Conservation (phyloP, 2,113 vertebrate genomes). For the Paralichthys olivaceus region DNA sequence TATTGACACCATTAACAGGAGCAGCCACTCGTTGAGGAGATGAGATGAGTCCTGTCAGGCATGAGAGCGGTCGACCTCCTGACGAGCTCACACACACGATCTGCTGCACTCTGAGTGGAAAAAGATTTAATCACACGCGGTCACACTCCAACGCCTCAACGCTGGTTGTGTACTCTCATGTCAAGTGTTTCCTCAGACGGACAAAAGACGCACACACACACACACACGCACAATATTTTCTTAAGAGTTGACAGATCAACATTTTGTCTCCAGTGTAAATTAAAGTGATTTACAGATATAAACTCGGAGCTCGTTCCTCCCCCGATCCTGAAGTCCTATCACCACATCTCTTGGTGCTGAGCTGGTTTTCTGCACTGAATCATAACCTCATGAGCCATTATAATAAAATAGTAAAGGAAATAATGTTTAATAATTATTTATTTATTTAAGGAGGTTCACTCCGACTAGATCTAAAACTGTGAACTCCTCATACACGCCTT, state of each 20-base stretch:
- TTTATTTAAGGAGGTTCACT: too few species aligned
- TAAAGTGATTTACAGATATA: neutral
- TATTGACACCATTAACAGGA: slow-evolving; percentile 73
- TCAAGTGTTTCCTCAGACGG: neutral
- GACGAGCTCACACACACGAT: slow-evolving; percentile 9
- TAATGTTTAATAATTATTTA: too few species aligned
- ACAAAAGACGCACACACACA: neutral
- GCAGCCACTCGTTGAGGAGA: slow-evolving; percentile 58
- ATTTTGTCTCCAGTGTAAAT: too few species aligned
- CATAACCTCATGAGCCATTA: too few species aligned
- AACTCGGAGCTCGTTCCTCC: too few species aligned
- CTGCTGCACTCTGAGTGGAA: slow-evolving; percentile 18
- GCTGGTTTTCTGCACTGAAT: too few species aligned
- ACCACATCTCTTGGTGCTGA: too few species aligned
- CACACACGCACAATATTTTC: neutral
- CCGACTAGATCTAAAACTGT: too few species aligned
- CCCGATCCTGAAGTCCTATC: too few species aligned
- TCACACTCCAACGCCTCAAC: neutral
- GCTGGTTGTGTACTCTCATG: too few species aligned
- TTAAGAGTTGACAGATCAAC: neutral
- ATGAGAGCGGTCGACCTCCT: slow-evolving; percentile 40
- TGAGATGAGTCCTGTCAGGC: slow-evolving; percentile 53
- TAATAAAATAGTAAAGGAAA: too few species aligned
- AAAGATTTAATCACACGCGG: neutral
- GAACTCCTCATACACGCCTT: too few species aligned